Evolutionary conservation across 2,797 vertebrate species (phyloP).

Genomic region (Champsocephalus gunnari): DNA sequence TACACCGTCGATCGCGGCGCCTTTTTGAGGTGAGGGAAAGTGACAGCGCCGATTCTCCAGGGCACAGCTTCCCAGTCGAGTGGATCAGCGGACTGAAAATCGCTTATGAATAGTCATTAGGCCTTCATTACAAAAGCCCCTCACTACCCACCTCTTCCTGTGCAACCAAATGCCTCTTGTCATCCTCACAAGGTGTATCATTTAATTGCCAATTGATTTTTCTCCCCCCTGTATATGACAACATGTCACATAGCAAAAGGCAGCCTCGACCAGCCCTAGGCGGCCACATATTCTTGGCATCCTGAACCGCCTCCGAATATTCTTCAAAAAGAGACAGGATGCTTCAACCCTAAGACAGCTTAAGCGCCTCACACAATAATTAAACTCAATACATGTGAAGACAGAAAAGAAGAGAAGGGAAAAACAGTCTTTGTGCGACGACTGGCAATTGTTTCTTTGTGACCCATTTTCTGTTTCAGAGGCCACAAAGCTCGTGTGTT

Average conservation of each 20-base stretch:
- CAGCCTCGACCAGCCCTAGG: conserved; percentile 90
- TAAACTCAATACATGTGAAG: conserved; percentile 75
- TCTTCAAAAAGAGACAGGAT: conserved; percentile 71
- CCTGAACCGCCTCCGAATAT: conserved; percentile 82
- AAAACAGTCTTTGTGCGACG: conserved; percentile 58
- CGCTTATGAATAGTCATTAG: conserved; percentile 99
- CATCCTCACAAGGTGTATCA: conserved; percentile 99
- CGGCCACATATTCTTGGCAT: conserved; percentile 89
- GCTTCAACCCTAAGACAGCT: conserved; percentile 66
- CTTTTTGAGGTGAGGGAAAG: conserved; percentile 99
- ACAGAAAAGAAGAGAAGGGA: conserved; percentile 28
- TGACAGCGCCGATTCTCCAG: conserved; percentile 98
- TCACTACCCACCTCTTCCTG: conserved; percentile 92
- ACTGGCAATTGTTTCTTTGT: conserved; percentile 73
- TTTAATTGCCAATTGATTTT: conserved; percentile 99
- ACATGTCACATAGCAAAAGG: conserved; percentile 97
- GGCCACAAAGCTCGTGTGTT: conserved; percentile 52
- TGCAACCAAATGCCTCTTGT: conserved; percentile 97
- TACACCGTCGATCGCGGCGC: conserved; percentile 92
- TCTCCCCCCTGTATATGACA: conserved; percentile 91
- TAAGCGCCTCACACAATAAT: conserved; percentile 75
- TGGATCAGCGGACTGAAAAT: conserved; percentile 97
- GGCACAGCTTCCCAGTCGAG: conserved; percentile 99
- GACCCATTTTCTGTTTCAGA: conserved; percentile 71
- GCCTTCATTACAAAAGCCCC: conserved; percentile 97